Evolutionary conservation across 2,113 vertebrate species (phyloP), one percentile per base, ranked within the genome.

Genomic region (Hydropotes inermis): DNA sequence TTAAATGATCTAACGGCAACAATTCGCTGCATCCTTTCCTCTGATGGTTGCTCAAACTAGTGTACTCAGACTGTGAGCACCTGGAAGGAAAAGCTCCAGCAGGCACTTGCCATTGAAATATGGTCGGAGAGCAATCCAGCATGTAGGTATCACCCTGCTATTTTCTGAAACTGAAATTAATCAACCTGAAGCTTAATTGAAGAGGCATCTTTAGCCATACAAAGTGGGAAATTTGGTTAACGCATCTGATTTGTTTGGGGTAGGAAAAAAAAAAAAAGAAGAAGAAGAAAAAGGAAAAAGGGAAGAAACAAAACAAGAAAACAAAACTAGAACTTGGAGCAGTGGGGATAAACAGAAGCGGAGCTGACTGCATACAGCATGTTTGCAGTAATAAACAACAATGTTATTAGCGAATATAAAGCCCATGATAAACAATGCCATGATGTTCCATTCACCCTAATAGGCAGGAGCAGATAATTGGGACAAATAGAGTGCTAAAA

Each of bases 371-470:
- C 88, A 87, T 96, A 61, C 91, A 96, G 89, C 89, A 94, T 97
- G 95, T 98, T 98, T 96, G 70, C 36, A 84, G 98, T 95, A 98
- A 99, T 98, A 98, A 98, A 98, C 98, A 98, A 98, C 96, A 97
- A 39, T 88, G 97, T 98, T 98, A 98, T 99, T 98, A 98, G 96
- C 25, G 90, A 98, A 98, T 95, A 98, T 96, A 99, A 98, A 98
- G 96, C 96, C 64, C 30, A 57, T 74, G 95, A 98, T 98, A 98
- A 99, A 98, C 96, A 98, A 98, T 97, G 70, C 15, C 84, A 45
- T 96, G 98, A 98, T 98, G 97, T 98, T 99, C 98, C 95, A 98
- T 98, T 98, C 97, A 98, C 70, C 95, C 95, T 98, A 98, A 98
- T 98, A 98, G 98, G 95, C 98, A 97, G 93, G 95, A 98, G 92